These are phyloP conservation scores for Orycteropus afer DNA, from an alignment of 2,113 vertebrate genomes.

Conservation along the genomic window DNA sequence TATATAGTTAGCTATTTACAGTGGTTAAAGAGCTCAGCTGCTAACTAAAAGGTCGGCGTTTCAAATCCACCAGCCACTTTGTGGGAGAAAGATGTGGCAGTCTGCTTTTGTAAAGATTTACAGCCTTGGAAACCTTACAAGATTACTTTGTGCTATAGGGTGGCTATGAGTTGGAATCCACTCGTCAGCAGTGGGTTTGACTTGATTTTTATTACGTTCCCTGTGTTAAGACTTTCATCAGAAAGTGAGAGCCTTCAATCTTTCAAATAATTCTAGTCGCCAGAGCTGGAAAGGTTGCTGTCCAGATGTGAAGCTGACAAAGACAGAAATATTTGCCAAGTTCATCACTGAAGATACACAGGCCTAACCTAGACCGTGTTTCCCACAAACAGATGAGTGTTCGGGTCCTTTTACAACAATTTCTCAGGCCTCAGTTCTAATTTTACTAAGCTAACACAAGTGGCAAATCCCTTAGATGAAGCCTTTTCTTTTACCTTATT, in stretches of 20 bases:
- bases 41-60: too few relatives aligned
- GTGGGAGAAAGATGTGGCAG: neutral
- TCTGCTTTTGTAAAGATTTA: too few relatives aligned
- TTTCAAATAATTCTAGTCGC: neutral
- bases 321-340: neutral
- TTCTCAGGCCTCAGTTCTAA: neutral
- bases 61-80: too few relatives aligned
- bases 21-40: too few relatives aligned
- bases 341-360: neutral
- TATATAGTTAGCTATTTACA: neutral
- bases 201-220: neutral
- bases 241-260: neutral
- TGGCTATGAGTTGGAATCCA: too few relatives aligned
- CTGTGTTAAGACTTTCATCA: neutral
- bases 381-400: neutral
- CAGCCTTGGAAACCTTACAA: too few relatives aligned
- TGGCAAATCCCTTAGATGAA: neutral
- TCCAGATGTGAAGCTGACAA: neutral
- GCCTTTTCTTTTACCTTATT: neutral
- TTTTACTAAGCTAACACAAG: neutral
- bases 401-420: neutral
- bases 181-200: too few relatives aligned
- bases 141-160: too few relatives aligned
- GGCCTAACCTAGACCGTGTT: neutral
- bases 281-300: neutral